These are phyloP conservation scores for Osmerus eperlanus DNA, from an alignment of 2,113 vertebrate species.

Conservation along the genomic window DNA sequence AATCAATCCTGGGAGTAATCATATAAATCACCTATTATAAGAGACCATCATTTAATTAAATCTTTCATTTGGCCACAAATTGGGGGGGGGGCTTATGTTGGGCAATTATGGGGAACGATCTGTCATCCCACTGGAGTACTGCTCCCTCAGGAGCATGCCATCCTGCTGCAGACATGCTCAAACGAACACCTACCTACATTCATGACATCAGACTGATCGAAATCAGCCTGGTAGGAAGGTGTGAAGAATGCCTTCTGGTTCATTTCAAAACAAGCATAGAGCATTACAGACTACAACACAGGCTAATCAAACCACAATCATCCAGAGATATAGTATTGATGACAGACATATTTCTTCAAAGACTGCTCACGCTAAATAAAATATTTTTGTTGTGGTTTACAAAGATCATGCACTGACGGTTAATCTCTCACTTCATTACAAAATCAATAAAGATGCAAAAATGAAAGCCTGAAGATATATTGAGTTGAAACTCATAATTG, in stretches of 20 bases:
- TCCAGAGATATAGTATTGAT: conserved; percentile 5
- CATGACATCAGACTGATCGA: conserved; percentile 29
- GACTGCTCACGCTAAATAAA: conserved; percentile 8
- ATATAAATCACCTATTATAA: not conserved
- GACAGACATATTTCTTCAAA: conserved; percentile 11
- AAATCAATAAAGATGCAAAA: conserved; percentile 23
- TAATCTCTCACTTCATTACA: conserved; percentile 49
- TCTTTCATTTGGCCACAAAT: conserved; percentile 28
- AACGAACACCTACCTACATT: conserved; percentile 49
- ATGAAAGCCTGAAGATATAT: conserved; percentile 22
- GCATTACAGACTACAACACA: conserved; percentile 7
- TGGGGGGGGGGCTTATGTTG: conserved; percentile 4
- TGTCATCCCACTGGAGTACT: conserved; percentile 39
- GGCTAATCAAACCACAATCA: conserved; percentile 16
- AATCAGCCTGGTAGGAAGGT: conserved; percentile 22
- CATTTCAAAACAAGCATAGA: conserved; percentile 29
- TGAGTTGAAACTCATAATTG: too few relatives aligned
- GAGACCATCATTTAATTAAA: conserved; percentile 42
- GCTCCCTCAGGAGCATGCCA: conserved; percentile 36
- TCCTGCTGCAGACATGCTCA: conserved; percentile 36
- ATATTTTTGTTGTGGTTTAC: not conserved
- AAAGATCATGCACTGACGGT: conserved; percentile 37
- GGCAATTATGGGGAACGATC: conserved; percentile 40
- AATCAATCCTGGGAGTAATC: not conserved
- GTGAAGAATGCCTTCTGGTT: conserved; percentile 17